These are phyloP conservation scores for Hypsopygia costalis DNA, from an alignment of 2,888 invertebrate genomes.

Conservation along the genomic window DNA sequence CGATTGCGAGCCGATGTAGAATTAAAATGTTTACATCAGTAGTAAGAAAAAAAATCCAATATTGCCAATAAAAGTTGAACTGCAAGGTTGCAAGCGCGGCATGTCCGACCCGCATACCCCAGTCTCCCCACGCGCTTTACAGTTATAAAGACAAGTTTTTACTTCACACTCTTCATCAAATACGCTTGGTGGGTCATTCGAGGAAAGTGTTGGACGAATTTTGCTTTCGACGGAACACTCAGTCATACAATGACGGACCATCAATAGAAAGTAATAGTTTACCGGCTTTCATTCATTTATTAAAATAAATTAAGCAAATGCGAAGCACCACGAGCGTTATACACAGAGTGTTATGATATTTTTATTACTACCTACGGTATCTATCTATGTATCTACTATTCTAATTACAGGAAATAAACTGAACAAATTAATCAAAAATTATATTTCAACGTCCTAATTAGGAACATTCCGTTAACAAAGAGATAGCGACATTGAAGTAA, in stretches of 20 bases:
- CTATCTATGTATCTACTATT: no score
- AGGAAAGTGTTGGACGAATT: slow-evolving; percentile 76
- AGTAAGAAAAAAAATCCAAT: no score
- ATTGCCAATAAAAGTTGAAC: neutral
- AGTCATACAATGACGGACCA: slow-evolving; percentile 42
- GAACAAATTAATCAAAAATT: no score
- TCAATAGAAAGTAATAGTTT: slow-evolving; percentile 70
- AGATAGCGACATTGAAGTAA: no score
- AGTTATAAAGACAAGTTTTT: slow-evolving; percentile 71
- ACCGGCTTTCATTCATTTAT: slow-evolving; percentile 37
- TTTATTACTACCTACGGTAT: no score
- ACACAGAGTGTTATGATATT: no score
- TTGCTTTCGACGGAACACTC: slow-evolving; percentile 68
- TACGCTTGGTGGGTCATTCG: slow-evolving; percentile 54
- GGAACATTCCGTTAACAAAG: no score
- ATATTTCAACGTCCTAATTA: no score
- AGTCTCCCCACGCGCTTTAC: slow-evolving; percentile 42
- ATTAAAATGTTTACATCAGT: no score
- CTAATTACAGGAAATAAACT: no score
- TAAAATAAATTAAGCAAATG: slow-evolving; percentile 17
- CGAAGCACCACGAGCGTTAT: neutral
- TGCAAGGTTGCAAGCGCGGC: slow-evolving; percentile 8
- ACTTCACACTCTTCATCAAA: slow-evolving; percentile 51
- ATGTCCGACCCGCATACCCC: slow-evolving; percentile 56
- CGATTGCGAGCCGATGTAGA: no score